Conservation (phyloP, 1,140 invertebrate species). For the Bombus waltoni region DNA sequence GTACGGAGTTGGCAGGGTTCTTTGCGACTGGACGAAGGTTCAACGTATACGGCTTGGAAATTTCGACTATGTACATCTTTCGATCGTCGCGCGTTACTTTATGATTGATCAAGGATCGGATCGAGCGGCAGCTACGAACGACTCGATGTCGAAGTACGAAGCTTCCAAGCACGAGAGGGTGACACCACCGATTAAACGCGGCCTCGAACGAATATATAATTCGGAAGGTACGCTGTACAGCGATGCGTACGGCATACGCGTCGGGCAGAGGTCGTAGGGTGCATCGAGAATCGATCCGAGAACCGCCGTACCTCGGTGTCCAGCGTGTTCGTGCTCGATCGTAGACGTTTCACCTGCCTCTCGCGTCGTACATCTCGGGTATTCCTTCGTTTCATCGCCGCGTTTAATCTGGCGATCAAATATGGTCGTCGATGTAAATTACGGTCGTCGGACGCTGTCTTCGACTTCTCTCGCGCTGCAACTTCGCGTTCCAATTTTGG, state of each 20-base stretch:
- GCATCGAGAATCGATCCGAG: slow-evolving; percentile 64
- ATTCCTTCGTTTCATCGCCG: slow-evolving; percentile 23
- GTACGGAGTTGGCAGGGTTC: too few relatives aligned
- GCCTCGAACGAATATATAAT: too few relatives aligned
- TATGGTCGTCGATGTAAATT: slow-evolving; percentile 33
- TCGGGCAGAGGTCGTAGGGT: slow-evolving; percentile 57
- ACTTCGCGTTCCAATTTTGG: slow-evolving; percentile 6
- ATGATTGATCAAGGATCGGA: not conserved
- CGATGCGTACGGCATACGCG: slow-evolving; percentile 37
- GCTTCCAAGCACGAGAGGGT: too few relatives aligned
- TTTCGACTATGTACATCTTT: too few relatives aligned
- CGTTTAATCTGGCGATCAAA: slow-evolving; percentile 38
- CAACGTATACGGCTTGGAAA: too few relatives aligned
- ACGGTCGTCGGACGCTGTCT: not conserved
- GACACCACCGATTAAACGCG: too few relatives aligned
- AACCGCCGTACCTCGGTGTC: slow-evolving; percentile 53
- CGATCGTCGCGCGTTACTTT: too few relatives aligned
- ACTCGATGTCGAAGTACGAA: too few relatives aligned
- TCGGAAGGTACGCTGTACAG: not conserved
- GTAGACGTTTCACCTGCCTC: slow-evolving; percentile 57
- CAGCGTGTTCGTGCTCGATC: slow-evolving; percentile 35
- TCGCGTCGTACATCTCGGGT: slow-evolving; percentile 21
- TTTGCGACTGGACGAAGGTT: too few relatives aligned
- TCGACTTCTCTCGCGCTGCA: not conserved
- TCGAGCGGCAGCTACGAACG: too few relatives aligned